Evolutionary conservation across 2,797 vertebrate species (phyloP).

Genomic region (Ammospiza maritima): DNA sequence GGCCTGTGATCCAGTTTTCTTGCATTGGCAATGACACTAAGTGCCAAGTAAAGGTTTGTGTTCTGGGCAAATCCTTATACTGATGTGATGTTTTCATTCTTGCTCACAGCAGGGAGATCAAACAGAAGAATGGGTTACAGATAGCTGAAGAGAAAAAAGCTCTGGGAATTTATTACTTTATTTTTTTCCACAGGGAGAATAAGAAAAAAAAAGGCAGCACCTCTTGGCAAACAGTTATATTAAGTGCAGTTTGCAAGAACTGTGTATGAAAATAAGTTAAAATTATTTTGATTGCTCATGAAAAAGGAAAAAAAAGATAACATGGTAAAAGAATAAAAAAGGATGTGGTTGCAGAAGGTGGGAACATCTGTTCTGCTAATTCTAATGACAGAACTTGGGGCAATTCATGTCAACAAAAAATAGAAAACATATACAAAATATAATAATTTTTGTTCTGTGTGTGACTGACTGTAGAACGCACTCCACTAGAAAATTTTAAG

Average conservation of each 20-base stretch:
- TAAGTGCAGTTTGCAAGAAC: not conserved
- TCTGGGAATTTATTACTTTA: not conserved
- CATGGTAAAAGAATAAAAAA: not conserved
- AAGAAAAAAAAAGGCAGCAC: not conserved
- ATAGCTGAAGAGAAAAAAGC: not conserved
- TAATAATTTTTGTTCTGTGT: not conserved
- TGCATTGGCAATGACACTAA: not conserved
- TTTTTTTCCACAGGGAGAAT: not conserved
- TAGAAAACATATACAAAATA: not conserved
- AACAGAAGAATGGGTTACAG: conserved; percentile 21
- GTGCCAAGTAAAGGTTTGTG: not conserved
- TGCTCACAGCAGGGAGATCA: conserved; percentile 6
- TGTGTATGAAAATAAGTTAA: conserved; percentile 27
- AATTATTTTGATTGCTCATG: conserved; percentile 18
- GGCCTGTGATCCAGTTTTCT: not conserved
- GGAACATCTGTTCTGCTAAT: not conserved
- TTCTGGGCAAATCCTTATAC: not conserved
- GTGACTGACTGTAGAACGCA: not conserved
- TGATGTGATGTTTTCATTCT: not conserved
- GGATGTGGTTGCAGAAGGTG: not conserved
- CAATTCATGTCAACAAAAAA: not conserved
- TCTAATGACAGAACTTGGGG: not conserved
- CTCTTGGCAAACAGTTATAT: not conserved
- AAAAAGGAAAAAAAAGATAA: not conserved
- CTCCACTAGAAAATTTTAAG: not conserved